phyloP scores from a whole-genome alignment of 2,797 vertebrate genomes.

The Merluccius polli region DNA sequence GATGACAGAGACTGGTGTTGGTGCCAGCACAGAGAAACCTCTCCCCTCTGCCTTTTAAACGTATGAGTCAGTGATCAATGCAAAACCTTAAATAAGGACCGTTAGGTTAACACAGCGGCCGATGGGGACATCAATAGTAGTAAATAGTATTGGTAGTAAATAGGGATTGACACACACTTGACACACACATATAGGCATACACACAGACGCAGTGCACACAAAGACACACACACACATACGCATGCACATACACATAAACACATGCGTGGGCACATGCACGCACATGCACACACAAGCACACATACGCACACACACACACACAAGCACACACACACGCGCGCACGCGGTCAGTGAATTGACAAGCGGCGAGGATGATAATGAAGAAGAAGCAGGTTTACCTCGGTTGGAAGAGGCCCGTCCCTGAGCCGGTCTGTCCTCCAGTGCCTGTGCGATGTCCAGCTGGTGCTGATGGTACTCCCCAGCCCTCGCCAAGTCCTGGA shows the following conservation, averaged over 20 bases:
- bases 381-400: constrained; percentile 67
- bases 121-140: neutral
- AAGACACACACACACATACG: too few species aligned
- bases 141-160: neutral
- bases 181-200: neutral
- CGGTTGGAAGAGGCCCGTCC: constrained; percentile 93
- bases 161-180: too few species aligned
- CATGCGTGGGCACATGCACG: neutral
- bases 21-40: neutral
- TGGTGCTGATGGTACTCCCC: constrained; percentile 90
- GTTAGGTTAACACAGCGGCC: neutral
- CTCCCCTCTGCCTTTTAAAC: neutral
- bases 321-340: neutral
- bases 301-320: neutral
- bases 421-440: constrained; percentile 89
- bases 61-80: neutral
- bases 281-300: neutral
- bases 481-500: constrained; percentile 86
- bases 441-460: constrained; percentile 83
- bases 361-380: neutral
- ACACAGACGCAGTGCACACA: neutral
- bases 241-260: too few species aligned
- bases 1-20: neutral
- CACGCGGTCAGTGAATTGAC: too few species aligned
- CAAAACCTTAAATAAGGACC: neutral